phyloP scores from a whole-genome alignment of 2,888 invertebrate genomes.

The Tuberolachnus salignus region DNA sequence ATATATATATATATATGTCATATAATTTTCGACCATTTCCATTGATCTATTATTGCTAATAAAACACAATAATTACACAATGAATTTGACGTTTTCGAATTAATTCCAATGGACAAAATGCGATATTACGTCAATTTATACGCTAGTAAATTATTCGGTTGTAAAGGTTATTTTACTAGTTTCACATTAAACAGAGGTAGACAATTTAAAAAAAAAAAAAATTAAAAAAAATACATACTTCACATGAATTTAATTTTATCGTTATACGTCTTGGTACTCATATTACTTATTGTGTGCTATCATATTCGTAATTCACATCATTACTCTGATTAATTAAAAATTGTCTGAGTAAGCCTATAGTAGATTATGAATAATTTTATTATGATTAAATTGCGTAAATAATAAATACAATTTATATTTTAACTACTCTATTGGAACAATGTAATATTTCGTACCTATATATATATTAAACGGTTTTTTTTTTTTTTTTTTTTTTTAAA shows the following conservation, averaged over 20 bases:
- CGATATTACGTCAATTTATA: neutral
- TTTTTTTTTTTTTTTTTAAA: neutral
- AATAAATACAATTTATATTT: no score
- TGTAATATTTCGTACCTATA: neutral
- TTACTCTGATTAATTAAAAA: constrained; percentile 23
- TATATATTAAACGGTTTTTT: neutral
- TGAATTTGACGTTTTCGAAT: constrained; percentile 19
- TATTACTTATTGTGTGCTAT: constrained; percentile 21
- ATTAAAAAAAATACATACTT: no score
- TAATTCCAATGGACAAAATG: constrained; percentile 11
- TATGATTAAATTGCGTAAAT: no score
- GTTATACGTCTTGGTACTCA: constrained; percentile 26
- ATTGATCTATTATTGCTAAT: constrained; percentile 21
- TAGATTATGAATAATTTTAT: constrained; percentile 17
- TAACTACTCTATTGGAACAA: constrained; percentile 16
- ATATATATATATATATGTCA: neutral
- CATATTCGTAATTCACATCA: neutral
- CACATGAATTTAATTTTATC: constrained; percentile 28
- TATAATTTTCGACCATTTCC: neutral
- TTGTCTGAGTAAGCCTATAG: constrained; percentile 32
- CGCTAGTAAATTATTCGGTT: constrained; percentile 8
- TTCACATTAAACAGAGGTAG: neutral
- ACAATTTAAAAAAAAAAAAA: no score
- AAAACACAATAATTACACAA: constrained; percentile 9
- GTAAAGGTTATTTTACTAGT: neutral